Evolutionary conservation across 2,797 vertebrate genomes (phyloP).

Genomic region (Thunnus albacares): DNA sequence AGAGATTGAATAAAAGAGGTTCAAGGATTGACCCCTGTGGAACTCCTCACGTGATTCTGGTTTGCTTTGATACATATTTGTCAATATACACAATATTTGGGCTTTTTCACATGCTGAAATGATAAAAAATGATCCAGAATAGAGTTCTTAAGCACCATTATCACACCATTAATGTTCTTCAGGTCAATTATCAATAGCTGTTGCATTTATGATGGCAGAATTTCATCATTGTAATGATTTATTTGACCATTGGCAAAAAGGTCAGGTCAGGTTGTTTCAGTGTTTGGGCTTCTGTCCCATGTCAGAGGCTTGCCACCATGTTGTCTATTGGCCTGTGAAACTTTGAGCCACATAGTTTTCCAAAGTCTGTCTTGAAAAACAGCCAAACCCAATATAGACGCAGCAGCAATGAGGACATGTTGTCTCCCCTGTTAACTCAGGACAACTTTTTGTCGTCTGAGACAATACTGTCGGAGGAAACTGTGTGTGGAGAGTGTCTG

Average conservation of each 20-base stretch:
- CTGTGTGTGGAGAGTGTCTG: neutral
- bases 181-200: neutral
- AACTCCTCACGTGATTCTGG: neutral
- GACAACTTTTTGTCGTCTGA: neutral
- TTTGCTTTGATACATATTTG: constrained; percentile 7
- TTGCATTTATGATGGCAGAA: constrained; percentile 14
- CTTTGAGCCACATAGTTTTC: constrained; percentile 47
- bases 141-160: neutral
- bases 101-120: neutral
- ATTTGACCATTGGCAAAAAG: constrained; percentile 22
- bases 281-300: constrained; percentile 29
- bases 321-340: constrained; percentile 49
- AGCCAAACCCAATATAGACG: constrained; percentile 70
- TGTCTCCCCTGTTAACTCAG: constrained; percentile 44
- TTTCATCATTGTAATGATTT: constrained; percentile 26
- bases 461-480: neutral
- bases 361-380: constrained; percentile 55
- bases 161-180: neutral
- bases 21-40: neutral
- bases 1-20: neutral
- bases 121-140: neutral
- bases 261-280: constrained; percentile 8
- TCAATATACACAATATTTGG: neutral
- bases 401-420: constrained; percentile 38
- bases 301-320: constrained; percentile 29